phyloP scores from a whole-genome alignment of 2,888 invertebrate species.

The Proisotoma minuta region DNA sequence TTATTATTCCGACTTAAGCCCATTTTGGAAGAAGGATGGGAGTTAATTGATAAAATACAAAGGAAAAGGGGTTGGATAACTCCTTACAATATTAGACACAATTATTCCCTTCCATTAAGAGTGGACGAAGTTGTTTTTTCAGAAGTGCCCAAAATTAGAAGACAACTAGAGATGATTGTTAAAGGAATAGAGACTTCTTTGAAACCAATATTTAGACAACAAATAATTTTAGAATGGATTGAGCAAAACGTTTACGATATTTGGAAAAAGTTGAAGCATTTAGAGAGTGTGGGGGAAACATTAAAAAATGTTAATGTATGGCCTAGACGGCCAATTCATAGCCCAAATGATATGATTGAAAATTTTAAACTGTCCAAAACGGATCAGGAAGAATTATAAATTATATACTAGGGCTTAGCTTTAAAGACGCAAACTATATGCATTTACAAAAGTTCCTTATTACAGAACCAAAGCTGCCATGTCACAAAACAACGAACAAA shows the following conservation, averaged over 20 bases:
- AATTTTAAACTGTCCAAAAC: conserved; percentile 38
- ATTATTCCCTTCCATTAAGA: conserved; percentile 39
- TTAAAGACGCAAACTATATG: too few relatives aligned
- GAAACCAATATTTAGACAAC: conserved; percentile 34
- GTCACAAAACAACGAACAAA: too few relatives aligned
- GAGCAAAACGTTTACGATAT: conserved; percentile 47
- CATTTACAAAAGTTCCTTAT: too few relatives aligned
- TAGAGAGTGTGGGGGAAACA: conserved; percentile 41
- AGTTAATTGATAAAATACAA: conserved; percentile 35
- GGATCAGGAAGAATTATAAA: conserved; percentile 31
- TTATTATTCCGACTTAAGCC: conserved; percentile 41
- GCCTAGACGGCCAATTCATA: conserved; percentile 41
- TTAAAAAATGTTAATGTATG: conserved; percentile 38
- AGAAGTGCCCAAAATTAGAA: conserved; percentile 40
- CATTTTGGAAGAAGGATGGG: conserved; percentile 43
- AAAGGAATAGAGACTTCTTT: conserved; percentile 41
- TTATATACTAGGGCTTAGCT: too few relatives aligned
- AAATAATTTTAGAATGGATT: conserved; percentile 45
- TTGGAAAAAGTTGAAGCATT: conserved; percentile 40
- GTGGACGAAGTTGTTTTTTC: conserved; percentile 44
- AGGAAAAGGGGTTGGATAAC: conserved; percentile 44
- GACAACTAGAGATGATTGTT: conserved; percentile 40
- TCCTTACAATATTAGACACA: conserved; percentile 44
- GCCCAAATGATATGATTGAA: conserved; percentile 40
- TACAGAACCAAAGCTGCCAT: too few relatives aligned